Evolutionary conservation across 2,888 invertebrate genomes (phyloP).

Genomic region (Synanthedon tipuliformis): DNA sequence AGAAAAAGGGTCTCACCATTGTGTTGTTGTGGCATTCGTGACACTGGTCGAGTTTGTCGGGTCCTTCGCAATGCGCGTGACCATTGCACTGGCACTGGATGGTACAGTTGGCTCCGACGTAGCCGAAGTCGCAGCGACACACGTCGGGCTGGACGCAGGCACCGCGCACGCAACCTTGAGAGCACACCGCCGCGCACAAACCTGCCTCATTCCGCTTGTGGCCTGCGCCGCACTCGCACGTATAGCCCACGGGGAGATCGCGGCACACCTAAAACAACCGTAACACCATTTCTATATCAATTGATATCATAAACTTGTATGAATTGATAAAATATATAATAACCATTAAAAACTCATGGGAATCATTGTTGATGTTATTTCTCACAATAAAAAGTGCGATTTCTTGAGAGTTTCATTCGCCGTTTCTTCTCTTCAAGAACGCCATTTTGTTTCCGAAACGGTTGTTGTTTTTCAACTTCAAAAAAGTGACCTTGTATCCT

Average conservation of each 20-base stretch:
- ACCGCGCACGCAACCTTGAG: slow-evolving; percentile 88
- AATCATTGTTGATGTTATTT: no score
- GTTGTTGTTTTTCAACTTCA: no score
- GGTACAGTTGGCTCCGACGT: slow-evolving; percentile 93
- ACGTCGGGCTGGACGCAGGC: slow-evolving; percentile 84
- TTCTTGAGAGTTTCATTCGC: no score
- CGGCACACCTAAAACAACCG: slow-evolving; percentile 74
- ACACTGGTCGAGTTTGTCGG: slow-evolving; percentile 85
- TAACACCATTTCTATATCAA: no score
- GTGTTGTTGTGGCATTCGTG: slow-evolving; percentile 91
- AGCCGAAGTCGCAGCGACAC: slow-evolving; percentile 93
- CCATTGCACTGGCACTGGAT: slow-evolving; percentile 96
- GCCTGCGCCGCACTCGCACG: slow-evolving; percentile 85
- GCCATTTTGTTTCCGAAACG: no score
- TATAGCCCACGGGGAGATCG: slow-evolving; percentile 83
- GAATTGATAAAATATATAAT: no score
- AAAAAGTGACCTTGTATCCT: no score
- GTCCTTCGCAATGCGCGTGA: slow-evolving; percentile 91
- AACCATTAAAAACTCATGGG: no score
- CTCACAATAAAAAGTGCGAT: no score
- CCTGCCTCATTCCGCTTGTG: slow-evolving; percentile 71
- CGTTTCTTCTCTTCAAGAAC: no score
- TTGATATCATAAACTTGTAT: no score
- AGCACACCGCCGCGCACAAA: slow-evolving; percentile 83
- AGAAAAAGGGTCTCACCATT: slow-evolving; percentile 66